Percentiles rank a stretch among this genome's conserved stretches.
Conservation (phyloP, 2,113 vertebrate species). For the Eretmochelys imbricata region DNA sequence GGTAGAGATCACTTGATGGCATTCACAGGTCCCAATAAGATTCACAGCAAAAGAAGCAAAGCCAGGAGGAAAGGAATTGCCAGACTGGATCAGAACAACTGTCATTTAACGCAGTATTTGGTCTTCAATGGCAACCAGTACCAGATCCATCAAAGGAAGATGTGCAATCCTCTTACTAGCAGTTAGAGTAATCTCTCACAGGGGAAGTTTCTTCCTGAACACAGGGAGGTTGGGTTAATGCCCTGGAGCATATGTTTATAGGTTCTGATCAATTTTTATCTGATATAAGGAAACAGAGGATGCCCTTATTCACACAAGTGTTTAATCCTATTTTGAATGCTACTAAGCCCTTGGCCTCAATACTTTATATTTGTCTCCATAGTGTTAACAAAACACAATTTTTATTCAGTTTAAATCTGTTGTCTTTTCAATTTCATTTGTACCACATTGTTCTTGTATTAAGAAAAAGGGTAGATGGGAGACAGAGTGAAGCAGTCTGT, state of each 20-base stretch:
- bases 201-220: neutral
- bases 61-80: neutral
- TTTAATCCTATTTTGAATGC: conserved; percentile 29
- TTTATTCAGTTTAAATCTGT: conserved; percentile 5
- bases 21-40: neutral
- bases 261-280: neutral
- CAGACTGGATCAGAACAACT: neutral
- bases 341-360: neutral
- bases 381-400: neutral
- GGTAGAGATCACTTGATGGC: neutral
- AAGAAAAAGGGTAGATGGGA: neutral
- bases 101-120: neutral
- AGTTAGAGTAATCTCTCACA: conserved; percentile 23
- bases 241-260: neutral
- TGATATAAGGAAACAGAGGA: neutral
- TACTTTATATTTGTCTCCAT: neutral
- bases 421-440: conserved; percentile 22
- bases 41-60: neutral
- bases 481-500: neutral
- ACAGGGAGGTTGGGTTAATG: neutral
- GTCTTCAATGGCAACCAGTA: neutral
- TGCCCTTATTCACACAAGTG: accelerated
- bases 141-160: conserved; percentile 40
- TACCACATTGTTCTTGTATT: neutral
- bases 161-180: conserved; percentile 53